Percentiles rank a stretch among this genome's conserved stretches.
These are phyloP conservation scores for Xiphophorus couchianus DNA, from an alignment of 2,113 vertebrate genomes.

Conservation along the genomic window DNA sequence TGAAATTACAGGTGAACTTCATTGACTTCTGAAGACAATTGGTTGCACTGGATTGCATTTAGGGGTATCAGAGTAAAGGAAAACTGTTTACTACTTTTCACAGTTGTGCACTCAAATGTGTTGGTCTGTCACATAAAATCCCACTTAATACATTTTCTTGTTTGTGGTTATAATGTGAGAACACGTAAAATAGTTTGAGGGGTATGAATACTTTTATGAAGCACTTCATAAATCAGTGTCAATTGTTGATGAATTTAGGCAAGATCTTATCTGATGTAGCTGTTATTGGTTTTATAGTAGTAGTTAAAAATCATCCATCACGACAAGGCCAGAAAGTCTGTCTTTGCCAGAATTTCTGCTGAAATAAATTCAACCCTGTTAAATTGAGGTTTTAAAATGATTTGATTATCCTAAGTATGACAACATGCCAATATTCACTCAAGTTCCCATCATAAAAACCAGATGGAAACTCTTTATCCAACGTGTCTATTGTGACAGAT, in stretches of 20 bases:
- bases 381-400: slow-evolving; percentile 14
- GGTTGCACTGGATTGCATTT: background rate
- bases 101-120: background rate
- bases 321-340: background rate
- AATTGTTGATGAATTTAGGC: background rate
- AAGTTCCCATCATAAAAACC: slow-evolving; percentile 10
- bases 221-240: too few relatives aligned
- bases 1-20: too few relatives aligned
- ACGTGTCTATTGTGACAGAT: slow-evolving; percentile 13
- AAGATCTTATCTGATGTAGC: background rate
- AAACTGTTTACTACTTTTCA: background rate
- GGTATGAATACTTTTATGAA: too few relatives aligned
- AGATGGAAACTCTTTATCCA: slow-evolving; percentile 22
- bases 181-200: too few relatives aligned
- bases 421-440: slow-evolving; percentile 8
- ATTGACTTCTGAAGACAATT: too few relatives aligned
- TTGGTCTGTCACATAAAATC: background rate
- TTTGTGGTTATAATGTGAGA: too few relatives aligned
- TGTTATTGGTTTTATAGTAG: background rate
- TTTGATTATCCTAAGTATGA: slow-evolving; percentile 12
- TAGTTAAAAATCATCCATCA: background rate
- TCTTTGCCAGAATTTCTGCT: background rate
- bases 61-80: background rate
- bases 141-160: background rate
- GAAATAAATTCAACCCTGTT: slow-evolving; percentile 2